phyloP scores from a whole-genome alignment of 1,140 invertebrate species.

The Pararge aegeria region DNA sequence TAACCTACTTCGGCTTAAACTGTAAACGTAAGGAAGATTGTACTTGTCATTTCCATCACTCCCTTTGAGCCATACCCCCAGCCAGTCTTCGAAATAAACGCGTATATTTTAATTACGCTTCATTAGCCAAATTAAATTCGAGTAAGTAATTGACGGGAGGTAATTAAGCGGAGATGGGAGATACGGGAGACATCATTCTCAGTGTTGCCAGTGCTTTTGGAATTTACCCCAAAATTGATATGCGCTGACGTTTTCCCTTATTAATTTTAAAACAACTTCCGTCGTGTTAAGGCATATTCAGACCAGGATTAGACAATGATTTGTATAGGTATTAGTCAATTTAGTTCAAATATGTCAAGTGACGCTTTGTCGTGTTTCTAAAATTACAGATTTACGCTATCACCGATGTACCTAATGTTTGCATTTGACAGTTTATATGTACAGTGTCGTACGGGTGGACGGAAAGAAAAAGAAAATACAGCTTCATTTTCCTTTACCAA shows the following conservation, averaged over 20 bases:
- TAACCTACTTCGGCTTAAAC: not conserved
- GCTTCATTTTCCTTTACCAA: too few relatives aligned
- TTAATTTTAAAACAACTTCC: slow-evolving; percentile 10
- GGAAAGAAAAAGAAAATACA: too few relatives aligned
- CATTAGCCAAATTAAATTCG: slow-evolving; percentile 79
- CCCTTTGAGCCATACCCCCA: slow-evolving; percentile 19
- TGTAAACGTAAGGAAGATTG: slow-evolving; percentile 8
- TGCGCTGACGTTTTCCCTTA: slow-evolving; percentile 39
- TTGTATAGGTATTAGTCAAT: too few relatives aligned
- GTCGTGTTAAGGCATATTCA: too few relatives aligned
- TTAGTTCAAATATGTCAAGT: too few relatives aligned
- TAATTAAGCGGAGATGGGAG: slow-evolving; percentile 60
- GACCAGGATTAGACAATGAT: too few relatives aligned
- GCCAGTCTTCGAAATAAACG: slow-evolving; percentile 63
- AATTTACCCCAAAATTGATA: slow-evolving; percentile 22
- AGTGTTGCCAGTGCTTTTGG: slow-evolving; percentile 47
- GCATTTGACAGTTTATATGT: too few relatives aligned
- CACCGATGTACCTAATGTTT: too few relatives aligned
- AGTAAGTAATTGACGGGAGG: slow-evolving; percentile 72
- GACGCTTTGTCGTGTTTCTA: too few relatives aligned
- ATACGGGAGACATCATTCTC: slow-evolving; percentile 51
- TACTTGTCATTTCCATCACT: slow-evolving; percentile 21
- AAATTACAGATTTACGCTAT: too few relatives aligned
- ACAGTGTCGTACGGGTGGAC: too few relatives aligned
- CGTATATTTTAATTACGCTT: slow-evolving; percentile 78